Evolutionary conservation across 1,140 invertebrate genomes (phyloP), one percentile per base, ranked within the genome.

Genomic region (Diplogasteroides magnus): DNA sequence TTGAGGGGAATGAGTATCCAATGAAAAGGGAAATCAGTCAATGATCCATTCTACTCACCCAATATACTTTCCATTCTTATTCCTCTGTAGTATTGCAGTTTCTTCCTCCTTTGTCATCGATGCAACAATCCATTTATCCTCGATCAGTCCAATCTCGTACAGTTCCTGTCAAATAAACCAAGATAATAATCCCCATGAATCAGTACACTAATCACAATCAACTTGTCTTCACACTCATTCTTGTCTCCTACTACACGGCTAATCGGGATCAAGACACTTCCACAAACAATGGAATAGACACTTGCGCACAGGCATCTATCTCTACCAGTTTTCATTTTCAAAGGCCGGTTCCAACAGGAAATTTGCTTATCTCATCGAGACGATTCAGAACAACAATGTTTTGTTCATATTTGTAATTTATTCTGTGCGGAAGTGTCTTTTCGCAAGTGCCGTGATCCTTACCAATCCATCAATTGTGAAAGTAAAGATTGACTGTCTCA

Each of bases 101-200:
- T 48, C 37, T 11, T 48, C 19, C 37, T 6, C 6, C 37, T 19
- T n/a, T n/a, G n/a, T n/a, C 37, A 19, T 48, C 37, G 37, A 6
- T 48, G 6, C 37, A 11, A 48, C 37, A 6, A 48, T 6, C 37
- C 37, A 48, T 19, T 48, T 19, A 11, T 11, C 6, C 37, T 48
- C 37, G 37, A 48, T 19, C 37, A 48, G 37, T 11, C 37, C 37
- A 19, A 11, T 19, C 37, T 48, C 37, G 37, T 48, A 48, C 37
- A 48, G 37, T 19, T 6, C 19, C 37, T 48, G 37, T 48, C 6
- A 48, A 48, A 48, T 48, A 19, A 48, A 48, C 6, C 37, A 48
- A 48, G 37, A 48, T 48, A 48, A 48, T 48, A 48, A 48, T 48
- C n/a, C n/a, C n/a, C n/a, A n/a, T n/a, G n/a, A n/a, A n/a, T n/a